These are phyloP conservation scores for Carcinoscorpius rotundicauda DNA, from an alignment of 1,140 invertebrate species.

Conservation along the genomic window DNA sequence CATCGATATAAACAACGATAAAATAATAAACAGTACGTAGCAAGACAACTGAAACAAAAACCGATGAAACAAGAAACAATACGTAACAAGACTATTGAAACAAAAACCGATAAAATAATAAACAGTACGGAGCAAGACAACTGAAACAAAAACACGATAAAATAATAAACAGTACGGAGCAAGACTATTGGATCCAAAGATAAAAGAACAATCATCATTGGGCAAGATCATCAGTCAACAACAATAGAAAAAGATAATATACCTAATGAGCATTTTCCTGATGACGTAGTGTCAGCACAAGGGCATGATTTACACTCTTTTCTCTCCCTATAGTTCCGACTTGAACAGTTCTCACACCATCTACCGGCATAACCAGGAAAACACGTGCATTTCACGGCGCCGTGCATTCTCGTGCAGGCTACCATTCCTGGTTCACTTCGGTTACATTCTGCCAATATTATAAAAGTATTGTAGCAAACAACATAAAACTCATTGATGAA, in stretches of 20 bases:
- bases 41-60: too few species aligned
- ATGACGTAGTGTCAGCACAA: constrained; percentile 21
- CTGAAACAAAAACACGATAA: too few species aligned
- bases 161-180: too few species aligned
- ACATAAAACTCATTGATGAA: too few species aligned
- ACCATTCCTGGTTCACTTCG: constrained; percentile 21
- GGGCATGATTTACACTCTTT: constrained; percentile 20
- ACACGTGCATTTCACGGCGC: constrained; percentile 19
- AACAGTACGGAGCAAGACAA: neutral
- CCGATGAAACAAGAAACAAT: constrained; percentile 1
- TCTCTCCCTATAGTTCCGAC: constrained; percentile 13
- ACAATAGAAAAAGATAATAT: neutral
- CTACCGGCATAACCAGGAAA: constrained; percentile 18
- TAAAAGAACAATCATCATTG: too few species aligned
- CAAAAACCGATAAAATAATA: neutral
- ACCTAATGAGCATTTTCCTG: constrained; percentile 20
- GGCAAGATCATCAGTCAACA: too few species aligned
- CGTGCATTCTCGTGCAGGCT: constrained; percentile 17
- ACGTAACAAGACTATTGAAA: neutral
- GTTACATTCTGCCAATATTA: constrained; percentile 13
- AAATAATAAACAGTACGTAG: too few species aligned
- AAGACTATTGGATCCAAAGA: neutral
- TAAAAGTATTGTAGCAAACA: too few species aligned
- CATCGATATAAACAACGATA: neutral
- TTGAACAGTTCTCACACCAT: constrained; percentile 21